These are phyloP conservation scores for Drosophila ogumai DNA, from an alignment of 1,140 invertebrate species.

Conservation along the genomic window DNA sequence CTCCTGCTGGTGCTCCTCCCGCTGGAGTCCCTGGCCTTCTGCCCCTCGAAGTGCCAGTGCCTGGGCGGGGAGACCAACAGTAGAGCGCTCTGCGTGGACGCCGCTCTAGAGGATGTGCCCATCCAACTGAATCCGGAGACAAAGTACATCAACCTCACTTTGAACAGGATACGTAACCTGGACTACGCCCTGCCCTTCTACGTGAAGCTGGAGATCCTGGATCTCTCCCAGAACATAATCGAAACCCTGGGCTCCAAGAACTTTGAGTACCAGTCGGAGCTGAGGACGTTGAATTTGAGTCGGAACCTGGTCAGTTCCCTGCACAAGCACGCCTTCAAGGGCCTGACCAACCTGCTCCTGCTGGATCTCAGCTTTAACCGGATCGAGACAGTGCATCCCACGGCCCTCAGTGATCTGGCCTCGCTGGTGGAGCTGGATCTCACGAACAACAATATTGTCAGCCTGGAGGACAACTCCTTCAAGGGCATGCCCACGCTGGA, in stretches of 20 bases:
- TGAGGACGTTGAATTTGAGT: constrained; percentile 91
- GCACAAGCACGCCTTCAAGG: constrained; percentile 91
- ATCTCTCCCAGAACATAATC: constrained; percentile 93
- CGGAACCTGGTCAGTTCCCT: constrained; percentile 89
- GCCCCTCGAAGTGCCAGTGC: constrained; percentile 92
- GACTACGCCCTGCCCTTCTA: constrained; percentile 92
- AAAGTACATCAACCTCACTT: constrained; percentile 90
- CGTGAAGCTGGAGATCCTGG: constrained; percentile 90
- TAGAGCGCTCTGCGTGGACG: constrained; percentile 90
- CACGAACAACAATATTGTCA: constrained; percentile 90
- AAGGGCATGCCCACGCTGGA: constrained; percentile 89
- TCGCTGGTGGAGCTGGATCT: constrained; percentile 90
- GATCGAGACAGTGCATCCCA: constrained; percentile 89
- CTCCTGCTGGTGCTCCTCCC: constrained; percentile 55
- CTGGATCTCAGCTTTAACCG: constrained; percentile 92
- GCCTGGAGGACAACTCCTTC: constrained; percentile 89
- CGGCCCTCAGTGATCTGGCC: constrained; percentile 90
- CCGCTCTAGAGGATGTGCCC: constrained; percentile 92
- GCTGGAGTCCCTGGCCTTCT: constrained; percentile 87
- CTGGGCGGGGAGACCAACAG: constrained; percentile 88
- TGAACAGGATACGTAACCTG: constrained; percentile 90
- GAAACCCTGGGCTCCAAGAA: constrained; percentile 91
- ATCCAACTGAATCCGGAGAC: constrained; percentile 95
- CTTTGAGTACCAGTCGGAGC: constrained; percentile 90
- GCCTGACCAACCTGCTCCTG: constrained; percentile 88